Percentiles rank a stretch among this genome's conserved stretches.
phyloP scores from a whole-genome alignment of 2,797 vertebrate genomes.

The Coendou prehensilis region DNA sequence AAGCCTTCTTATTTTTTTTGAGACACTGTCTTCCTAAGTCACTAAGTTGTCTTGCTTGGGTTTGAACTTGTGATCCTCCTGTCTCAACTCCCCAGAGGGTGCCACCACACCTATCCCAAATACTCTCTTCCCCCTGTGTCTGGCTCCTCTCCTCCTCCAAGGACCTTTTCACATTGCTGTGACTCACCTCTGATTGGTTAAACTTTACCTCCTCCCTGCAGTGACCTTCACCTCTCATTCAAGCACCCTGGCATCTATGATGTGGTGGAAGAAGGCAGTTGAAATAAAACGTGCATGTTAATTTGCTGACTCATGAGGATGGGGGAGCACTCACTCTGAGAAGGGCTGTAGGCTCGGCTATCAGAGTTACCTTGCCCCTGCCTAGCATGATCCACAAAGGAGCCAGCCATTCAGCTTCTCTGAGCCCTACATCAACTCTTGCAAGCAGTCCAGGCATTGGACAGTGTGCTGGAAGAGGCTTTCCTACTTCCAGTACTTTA shows the following conservation, averaged over 20 bases:
- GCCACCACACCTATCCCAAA: not conserved
- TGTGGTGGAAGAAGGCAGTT: not conserved
- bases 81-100: not conserved
- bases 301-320: not conserved
- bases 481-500: not conserved
- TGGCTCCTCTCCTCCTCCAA: not conserved
- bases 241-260: not conserved
- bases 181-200: not conserved
- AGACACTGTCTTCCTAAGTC: not conserved
- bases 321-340: not conserved
- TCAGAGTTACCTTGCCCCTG: not conserved
- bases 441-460: not conserved
- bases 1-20: not conserved
- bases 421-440: not conserved
- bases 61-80: not conserved
- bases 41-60: not conserved
- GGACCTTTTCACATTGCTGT: rapidly evolving
- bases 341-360: too few relatives aligned
- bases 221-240: not conserved
- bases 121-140: not conserved
- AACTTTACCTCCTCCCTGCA: not conserved
- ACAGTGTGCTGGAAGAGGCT: not conserved
- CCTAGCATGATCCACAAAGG: not conserved
- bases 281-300: not conserved
- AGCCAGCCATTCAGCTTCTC: not conserved